Evolutionary conservation across 2,113 vertebrate genomes (phyloP), one percentile per base, ranked within the genome.

Genomic region (Triplophysa rosa): DNA sequence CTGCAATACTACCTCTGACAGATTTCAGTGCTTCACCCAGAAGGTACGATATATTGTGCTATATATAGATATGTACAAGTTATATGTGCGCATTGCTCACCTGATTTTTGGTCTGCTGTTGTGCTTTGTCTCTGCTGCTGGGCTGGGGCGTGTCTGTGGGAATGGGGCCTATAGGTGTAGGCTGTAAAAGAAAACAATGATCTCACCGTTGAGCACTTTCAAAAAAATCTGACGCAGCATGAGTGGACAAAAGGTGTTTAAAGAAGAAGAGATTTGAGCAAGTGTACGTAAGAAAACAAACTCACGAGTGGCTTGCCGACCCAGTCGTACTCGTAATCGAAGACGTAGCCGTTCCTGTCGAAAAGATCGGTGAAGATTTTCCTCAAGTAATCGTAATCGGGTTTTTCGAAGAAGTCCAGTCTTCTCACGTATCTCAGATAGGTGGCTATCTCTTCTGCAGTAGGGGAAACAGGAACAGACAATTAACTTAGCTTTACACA

Each of bases 271-370:
- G 26, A 24, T 47, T 12, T 29, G 19, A 76, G 19, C 52, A 23
- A 58, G 33, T 26, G 26, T 26, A n/a, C 37, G 14, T 8, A 16
- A 16, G 9, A 71, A 58, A n/a, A 37, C 23, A 64, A 7, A 88
- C 97, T 91, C 91, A 99, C 97, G 79, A 99, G 92, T 0, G 96
- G 94, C 82, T 99, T 99, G 87, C 97, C 97, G 11, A 98, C 97
- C 97, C 97, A 99, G 93, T 99, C 97, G 2, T 99, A 99, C 87
- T 99, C 97, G 0, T 98, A 99, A 91, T 99, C 97, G 56, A 99
- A 98, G 86, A 98, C 92, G 1, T 94, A 97, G 88, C 95, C 93
- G 0, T 95, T 97, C 84, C 95, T 93, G 90, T 99, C 97, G 0
- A 99, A 96, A 74, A 99, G 89, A 89, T 98, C 97, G 0, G 96